These are phyloP conservation scores for Tetropium fuscum DNA, from an alignment of 2,888 invertebrate genomes.

Conservation along the genomic window DNA sequence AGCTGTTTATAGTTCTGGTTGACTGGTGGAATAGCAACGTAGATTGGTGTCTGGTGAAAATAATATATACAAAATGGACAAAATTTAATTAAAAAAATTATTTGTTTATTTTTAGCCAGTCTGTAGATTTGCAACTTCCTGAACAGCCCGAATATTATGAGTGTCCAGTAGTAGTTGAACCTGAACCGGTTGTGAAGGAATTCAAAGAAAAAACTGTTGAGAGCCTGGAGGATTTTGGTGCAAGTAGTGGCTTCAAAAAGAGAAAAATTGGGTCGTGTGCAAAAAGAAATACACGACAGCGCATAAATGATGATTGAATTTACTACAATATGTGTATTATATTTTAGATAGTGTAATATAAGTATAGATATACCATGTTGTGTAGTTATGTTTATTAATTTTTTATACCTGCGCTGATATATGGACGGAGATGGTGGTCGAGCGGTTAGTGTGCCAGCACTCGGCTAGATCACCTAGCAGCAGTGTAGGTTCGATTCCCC, in stretches of 20 bases:
- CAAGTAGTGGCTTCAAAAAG: slow-evolving; percentile 74
- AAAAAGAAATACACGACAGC: slow-evolving; percentile 75
- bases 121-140: slow-evolving; percentile 79
- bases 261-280: slow-evolving; percentile 71
- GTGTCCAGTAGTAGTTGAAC: slow-evolving; percentile 58
- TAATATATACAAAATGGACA: too few species aligned
- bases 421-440: too few species aligned
- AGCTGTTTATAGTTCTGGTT: too few species aligned
- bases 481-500: too few species aligned
- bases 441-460: too few species aligned
- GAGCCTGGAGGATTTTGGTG: slow-evolving; percentile 68
- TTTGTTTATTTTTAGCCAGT: slow-evolving; percentile 43
- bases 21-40: too few species aligned
- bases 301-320: slow-evolving; percentile 72
- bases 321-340: slow-evolving; percentile 1
- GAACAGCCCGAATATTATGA: slow-evolving; percentile 59
- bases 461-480: too few species aligned
- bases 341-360: background rate
- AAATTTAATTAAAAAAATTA: too few species aligned
- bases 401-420: too few species aligned
- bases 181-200: slow-evolving; percentile 67
- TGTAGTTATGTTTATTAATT: too few species aligned
- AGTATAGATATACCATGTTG: background rate
- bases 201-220: slow-evolving; percentile 75
- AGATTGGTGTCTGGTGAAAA: too few species aligned